Evolutionary conservation across 2,113 vertebrate species (phyloP).

Genomic region (Copsychus sechellarum): DNA sequence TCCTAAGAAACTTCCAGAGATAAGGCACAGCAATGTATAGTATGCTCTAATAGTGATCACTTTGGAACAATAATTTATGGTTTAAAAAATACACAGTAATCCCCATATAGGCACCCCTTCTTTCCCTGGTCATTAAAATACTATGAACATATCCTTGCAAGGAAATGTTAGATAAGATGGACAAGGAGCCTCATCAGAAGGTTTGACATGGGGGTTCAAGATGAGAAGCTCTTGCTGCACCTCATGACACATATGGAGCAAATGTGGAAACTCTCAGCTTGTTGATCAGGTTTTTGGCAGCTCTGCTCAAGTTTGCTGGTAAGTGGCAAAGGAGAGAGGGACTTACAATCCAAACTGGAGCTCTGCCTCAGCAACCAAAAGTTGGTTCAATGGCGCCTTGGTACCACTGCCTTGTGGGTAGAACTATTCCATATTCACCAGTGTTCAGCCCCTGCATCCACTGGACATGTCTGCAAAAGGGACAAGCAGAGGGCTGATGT

Average conservation of each 20-base stretch:
- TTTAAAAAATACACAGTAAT: neutral
- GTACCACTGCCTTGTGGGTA: neutral
- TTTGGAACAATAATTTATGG: neutral
- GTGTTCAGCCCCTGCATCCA: neutral
- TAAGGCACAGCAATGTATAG: neutral
- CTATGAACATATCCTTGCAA: neutral
- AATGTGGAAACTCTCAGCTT: neutral
- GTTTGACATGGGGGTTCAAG: neutral
- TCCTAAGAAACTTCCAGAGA: neutral
- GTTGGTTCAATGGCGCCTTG: neutral
- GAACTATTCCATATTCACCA: neutral
- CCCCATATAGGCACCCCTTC: neutral
- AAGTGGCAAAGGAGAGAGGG: neutral
- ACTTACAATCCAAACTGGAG: neutral
- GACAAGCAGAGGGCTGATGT: neutral
- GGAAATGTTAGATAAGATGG: neutral
- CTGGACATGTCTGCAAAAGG: neutral
- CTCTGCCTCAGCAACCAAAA: neutral
- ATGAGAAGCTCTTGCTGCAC: neutral
- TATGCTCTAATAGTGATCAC: neutral
- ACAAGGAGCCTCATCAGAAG: neutral
- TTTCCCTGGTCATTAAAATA: neutral
- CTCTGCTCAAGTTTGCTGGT: neutral
- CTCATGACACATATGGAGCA: neutral
- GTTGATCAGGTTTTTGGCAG: neutral